Base-by-base conservation (phyloP, 1,140 invertebrate species). In the Coelopa frigida region DNA sequence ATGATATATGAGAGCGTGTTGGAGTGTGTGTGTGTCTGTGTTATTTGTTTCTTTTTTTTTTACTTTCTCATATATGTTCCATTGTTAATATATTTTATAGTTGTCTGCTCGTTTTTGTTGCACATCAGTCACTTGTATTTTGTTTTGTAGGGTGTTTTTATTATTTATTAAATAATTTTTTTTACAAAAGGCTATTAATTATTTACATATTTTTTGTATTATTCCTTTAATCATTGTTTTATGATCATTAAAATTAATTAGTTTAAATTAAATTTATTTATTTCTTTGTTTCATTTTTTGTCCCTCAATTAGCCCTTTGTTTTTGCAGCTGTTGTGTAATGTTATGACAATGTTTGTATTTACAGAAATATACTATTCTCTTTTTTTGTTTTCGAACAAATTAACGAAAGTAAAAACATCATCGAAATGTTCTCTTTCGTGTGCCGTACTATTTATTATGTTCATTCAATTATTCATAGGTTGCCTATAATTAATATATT, bases 131-230 rank as follows among this genome's bases (percentile, higher is more conserved):
- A n/a, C n/a, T n/a, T n/a, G n/a, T n/a, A n/a, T n/a, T n/a, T n/a
- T n/a, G n/a, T n/a, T n/a, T n/a, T n/a, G n/a, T n/a, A n/a, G n/a
- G n/a, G n/a, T n/a, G n/a, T n/a, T n/a, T n/a, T n/a, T n/a, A n/a
- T n/a, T n/a, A n/a, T n/a, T 29, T 29, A 42, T 42, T 42, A 42
- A 42, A 42, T 42, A 29, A 24, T 24, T 29, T 42, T 42, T 29
- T 29, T 29, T 42, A 42, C 40, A 42, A 42, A 42, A 29, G 32
- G 40, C 32, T 42, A 42, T 42, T 24, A 26, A 40, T 40, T 37
- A 14, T 40, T 26, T 40, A 20, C 17, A 12, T 39, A 11, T 20
- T 22, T 39, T 23, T 24, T 2, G 8, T 39, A 14, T 21, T 18
- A 42, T 27, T 18, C 32, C 26, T 5, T 20, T 12, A 11, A n/a